Evolutionary conservation across 1,140 invertebrate genomes (phyloP), one percentile per base, ranked within the genome.

Genomic region (Vanessa atalanta): DNA sequence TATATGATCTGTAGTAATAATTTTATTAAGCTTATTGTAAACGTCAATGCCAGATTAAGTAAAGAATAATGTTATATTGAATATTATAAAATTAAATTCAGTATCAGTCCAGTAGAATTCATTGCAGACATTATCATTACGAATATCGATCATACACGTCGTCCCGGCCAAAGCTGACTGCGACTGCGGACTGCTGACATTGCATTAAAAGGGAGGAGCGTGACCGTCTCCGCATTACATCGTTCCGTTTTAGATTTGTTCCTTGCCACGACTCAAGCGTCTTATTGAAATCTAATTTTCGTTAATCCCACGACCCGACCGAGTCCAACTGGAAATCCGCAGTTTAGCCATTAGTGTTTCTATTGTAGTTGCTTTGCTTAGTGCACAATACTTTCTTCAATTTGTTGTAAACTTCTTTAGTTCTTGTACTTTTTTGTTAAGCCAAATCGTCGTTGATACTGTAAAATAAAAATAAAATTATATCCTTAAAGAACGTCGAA

Each of bases 201-300:
- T 79, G 85, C 87, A 84, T 86, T 88, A 83, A 85, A 85, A 88
- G 75, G 57, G 80, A 84, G 73, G 79, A 84, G 81, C 83, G 84
- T 89, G 85, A 86, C 85, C 84, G 84, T 85, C 84, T 79, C 78
- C 70, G 83, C 82, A 83, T 84, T 86, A 80, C 83, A 80, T 81
- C 82, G 83, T 84, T 85, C 83, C 82, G 80, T 79, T 85, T 86
- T 82, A 85, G 86, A 84, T 88, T 85, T 87, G 86, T 83, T 81
- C 83, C 79, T 68, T 79, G 85, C 78, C 75, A 77, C 85, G 83
- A 76, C 80, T 84, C 88, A 86, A 90, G 79, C 89, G 86, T 93
- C 91, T 91, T 91, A 91, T 91, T 89, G 89, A 90, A 93, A 93
- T 93, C 89, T 90, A 93, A 91, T 93, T 93, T 91, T 89, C 89